Conservation (phyloP, 2,888 invertebrate genomes). For the Polyploca ridens region DNA sequence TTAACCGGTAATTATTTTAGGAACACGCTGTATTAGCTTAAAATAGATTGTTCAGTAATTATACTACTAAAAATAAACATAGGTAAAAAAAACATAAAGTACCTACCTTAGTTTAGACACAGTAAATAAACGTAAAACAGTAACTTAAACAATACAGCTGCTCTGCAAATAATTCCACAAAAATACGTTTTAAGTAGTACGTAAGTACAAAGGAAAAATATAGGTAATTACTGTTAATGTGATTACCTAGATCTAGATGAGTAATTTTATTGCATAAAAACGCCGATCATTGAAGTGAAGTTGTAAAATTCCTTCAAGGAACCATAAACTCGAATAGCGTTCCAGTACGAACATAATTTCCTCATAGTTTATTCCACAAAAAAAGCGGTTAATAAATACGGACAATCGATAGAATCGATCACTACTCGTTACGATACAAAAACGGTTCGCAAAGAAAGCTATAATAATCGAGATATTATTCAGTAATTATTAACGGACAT, state of each 20-base stretch:
- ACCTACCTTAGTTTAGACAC: no score
- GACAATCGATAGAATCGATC: constrained; percentile 48
- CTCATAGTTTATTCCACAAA: constrained; percentile 29
- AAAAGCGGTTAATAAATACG: constrained; percentile 31
- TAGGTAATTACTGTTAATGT: no score
- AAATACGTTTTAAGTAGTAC: no score
- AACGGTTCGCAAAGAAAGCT: constrained; percentile 43
- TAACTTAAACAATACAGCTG: no score
- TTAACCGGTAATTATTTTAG: neutral
- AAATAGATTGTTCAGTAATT: neutral
- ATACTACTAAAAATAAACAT: no score
- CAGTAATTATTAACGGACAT: constrained; percentile 70
- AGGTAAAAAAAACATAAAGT: no score
- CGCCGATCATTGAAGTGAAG: constrained; percentile 3
- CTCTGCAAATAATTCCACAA: no score
- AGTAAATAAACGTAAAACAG: no score
- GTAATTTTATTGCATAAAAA: constrained; percentile 3
- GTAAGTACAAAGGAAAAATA: no score
- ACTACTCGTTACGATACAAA: constrained; percentile 39
- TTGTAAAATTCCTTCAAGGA: constrained; percentile 8
- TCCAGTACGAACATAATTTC: neutral
- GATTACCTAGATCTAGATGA: no score
- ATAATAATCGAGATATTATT: constrained; percentile 47
- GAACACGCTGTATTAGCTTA: neutral
- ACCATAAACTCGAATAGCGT: neutral